Conservation (phyloP, 2,797 vertebrate genomes). For the Sebastes trivittatus region DNA sequence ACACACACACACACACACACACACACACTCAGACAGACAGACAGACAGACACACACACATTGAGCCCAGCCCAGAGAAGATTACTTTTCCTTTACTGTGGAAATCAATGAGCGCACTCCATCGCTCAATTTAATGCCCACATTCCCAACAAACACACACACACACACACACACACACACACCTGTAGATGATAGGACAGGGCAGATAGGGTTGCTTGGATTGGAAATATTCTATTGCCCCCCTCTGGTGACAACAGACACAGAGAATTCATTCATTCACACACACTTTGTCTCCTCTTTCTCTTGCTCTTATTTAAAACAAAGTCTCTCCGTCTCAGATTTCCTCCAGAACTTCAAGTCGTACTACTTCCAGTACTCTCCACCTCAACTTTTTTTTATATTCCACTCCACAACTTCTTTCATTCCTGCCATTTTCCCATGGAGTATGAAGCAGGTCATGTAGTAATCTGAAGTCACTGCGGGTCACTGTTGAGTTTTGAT, state of each 20-base stretch:
- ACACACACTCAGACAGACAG: conserved; percentile 13
- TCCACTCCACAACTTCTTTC: conserved; percentile 40
- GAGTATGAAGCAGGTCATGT: conserved; percentile 52
- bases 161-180: conserved; percentile 11
- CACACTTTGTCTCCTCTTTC: neutral
- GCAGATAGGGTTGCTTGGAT: conserved; percentile 13
- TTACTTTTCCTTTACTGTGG: conserved; percentile 78
- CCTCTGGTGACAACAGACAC: conserved; percentile 47
- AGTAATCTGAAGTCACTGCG: conserved; percentile 48
- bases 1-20: conserved; percentile 16
- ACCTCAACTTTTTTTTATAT: conserved; percentile 25
- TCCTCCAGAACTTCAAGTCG: neutral
- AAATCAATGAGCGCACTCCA: conserved; percentile 77
- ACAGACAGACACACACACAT: neutral
- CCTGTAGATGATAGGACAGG: conserved; percentile 31
- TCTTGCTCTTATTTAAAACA: conserved; percentile 2
- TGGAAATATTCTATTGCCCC: conserved; percentile 56
- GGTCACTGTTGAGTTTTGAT: conserved; percentile 44
- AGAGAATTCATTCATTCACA: neutral
- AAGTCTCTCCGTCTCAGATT: neutral
- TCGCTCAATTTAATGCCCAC: conserved; percentile 74
- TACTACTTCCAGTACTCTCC: neutral
- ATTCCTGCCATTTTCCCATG: conserved; percentile 48
- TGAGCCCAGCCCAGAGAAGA: conserved; percentile 60
- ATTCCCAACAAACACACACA: conserved; percentile 42